Conservation (phyloP, 2,888 invertebrate genomes). For the Drosophila tanythrix region DNA sequence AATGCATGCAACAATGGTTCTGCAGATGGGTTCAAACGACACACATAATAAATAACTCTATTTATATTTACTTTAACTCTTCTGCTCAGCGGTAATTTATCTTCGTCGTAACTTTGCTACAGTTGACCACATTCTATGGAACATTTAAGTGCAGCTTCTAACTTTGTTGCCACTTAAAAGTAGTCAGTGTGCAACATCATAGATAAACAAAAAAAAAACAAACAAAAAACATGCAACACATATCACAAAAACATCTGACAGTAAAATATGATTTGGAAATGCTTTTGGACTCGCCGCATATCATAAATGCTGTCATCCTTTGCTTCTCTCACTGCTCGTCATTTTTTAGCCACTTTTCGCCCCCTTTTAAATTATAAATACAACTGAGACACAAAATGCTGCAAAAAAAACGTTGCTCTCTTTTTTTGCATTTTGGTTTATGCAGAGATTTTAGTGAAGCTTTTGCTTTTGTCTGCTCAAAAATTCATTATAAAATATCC, state of each 20-base stretch:
- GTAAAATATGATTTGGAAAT: slow-evolving; percentile 38
- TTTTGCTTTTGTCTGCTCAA: slow-evolving; percentile 48
- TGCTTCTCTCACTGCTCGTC: not conserved
- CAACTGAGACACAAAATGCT: slow-evolving; percentile 24
- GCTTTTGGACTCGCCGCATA: slow-evolving; percentile 29
- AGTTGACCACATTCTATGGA: not conserved
- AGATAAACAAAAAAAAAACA: not conserved
- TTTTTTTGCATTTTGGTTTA: not conserved
- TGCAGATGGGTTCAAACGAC: not conserved
- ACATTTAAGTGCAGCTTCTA: slow-evolving; percentile 1
- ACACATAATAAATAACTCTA: not conserved
- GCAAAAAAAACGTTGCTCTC: slow-evolving; percentile 12
- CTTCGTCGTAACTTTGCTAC: not conserved
- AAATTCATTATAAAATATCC: slow-evolving; percentile 78
- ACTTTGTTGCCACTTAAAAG: slow-evolving; percentile 1
- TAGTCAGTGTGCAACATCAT: not conserved
- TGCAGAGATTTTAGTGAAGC: slow-evolving; percentile 39
- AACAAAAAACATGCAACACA: not conserved
- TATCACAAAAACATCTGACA: slow-evolving; percentile 6
- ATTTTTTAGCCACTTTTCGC: not conserved
- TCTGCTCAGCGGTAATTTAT: not conserved
- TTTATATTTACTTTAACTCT: not conserved
- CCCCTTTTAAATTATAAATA: slow-evolving; percentile 39
- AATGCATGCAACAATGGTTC: too few species aligned
- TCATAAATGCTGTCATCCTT: slow-evolving; percentile 38